phyloP scores from a whole-genome alignment of 2,888 invertebrate species.

The Gymnocheta viridis region DNA sequence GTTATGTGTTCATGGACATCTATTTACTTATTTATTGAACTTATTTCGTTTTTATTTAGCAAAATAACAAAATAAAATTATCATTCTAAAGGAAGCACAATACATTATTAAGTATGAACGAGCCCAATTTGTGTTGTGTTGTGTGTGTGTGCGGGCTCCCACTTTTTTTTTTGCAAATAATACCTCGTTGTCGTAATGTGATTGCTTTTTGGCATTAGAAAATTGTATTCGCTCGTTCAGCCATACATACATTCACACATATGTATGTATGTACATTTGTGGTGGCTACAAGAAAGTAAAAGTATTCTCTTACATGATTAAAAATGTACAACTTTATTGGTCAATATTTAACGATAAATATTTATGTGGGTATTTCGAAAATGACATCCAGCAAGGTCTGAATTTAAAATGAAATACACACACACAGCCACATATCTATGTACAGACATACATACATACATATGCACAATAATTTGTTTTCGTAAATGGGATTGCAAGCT shows the following conservation, averaged over 20 bases:
- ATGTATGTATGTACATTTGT: no score
- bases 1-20: neutral
- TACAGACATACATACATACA: no score
- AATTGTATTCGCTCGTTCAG: slow-evolving; percentile 1
- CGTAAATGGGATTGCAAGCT: no score
- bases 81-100: slow-evolving; percentile 12
- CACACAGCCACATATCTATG: neutral
- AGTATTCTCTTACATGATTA: slow-evolving; percentile 15
- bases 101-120: neutral
- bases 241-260: no score
- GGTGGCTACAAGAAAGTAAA: neutral
- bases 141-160: neutral
- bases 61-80: slow-evolving; percentile 42
- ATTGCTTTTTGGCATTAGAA: slow-evolving; percentile 21
- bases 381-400: neutral
- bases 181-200: slow-evolving; percentile 23
- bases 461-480: no score
- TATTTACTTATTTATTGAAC: slow-evolving; percentile 51
- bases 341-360: slow-evolving; percentile 26
- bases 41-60: slow-evolving; percentile 11
- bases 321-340: slow-evolving; percentile 39
- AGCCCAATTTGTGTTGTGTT: slow-evolving; percentile 5
- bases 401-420: slow-evolving; percentile 1
- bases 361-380: slow-evolving; percentile 10
- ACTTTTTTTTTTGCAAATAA: neutral